Conservation (phyloP, 2,797 vertebrate species). For the Neosilurus hyrtlii region DNA sequence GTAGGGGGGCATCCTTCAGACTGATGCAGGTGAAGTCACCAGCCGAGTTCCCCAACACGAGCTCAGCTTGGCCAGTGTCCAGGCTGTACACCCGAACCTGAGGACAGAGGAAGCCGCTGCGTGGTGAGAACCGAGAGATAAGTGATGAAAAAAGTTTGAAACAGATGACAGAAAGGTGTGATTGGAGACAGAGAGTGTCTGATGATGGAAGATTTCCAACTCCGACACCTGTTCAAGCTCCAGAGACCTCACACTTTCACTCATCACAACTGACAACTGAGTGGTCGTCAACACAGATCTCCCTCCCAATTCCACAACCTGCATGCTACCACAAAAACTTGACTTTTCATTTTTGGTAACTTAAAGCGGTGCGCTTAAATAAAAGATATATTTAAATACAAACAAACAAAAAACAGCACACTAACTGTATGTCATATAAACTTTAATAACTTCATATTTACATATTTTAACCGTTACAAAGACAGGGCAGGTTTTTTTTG, state of each 20-base stretch:
- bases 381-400: too few relatives aligned
- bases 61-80: conserved; percentile 79
- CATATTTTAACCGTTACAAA: too few relatives aligned
- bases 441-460: neutral
- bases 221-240: conserved; percentile 45
- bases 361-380: too few relatives aligned
- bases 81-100: conserved; percentile 90
- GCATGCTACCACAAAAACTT: neutral
- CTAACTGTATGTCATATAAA: too few relatives aligned
- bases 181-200: neutral
- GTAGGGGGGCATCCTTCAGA: conserved; percentile 79
- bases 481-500: neutral
- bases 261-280: conserved; percentile 16
- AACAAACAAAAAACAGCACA: too few relatives aligned
- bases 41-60: conserved; percentile 79
- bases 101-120: neutral
- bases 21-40: conserved; percentile 92
- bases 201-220: neutral
- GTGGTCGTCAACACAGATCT: neutral
- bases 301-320: neutral
- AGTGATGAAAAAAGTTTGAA: neutral
- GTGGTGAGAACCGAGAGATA: neutral
- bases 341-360: neutral
- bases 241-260: conserved; percentile 19
- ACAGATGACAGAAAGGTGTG: conserved; percentile 7